Evolutionary conservation across 2,113 vertebrate genomes (phyloP).

Genomic region (Channa maculata): DNA sequence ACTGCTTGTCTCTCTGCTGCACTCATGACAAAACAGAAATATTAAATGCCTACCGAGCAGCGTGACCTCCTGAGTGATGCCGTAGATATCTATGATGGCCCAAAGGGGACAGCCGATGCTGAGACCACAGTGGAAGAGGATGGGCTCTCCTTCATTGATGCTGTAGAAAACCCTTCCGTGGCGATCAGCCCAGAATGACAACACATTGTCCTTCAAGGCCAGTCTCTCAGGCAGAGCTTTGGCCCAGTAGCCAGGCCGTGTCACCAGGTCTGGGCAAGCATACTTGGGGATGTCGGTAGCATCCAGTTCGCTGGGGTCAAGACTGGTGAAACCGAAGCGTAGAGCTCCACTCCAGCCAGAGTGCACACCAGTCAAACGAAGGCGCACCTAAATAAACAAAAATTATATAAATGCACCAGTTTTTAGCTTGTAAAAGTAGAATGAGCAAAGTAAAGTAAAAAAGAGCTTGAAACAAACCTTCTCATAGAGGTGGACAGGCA

Average conservation of each 20-base stretch:
- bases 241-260: constrained; percentile 96
- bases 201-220: constrained; percentile 91
- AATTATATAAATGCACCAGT: not conserved
- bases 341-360: constrained; percentile 97
- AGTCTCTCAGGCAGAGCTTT: constrained; percentile 97
- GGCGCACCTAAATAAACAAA: constrained; percentile 81
- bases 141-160: constrained; percentile 93
- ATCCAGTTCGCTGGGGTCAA: constrained; percentile 92
- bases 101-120: constrained; percentile 95
- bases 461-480: constrained; percentile 75
- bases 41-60: constrained; percentile 88
- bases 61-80: constrained; percentile 97
- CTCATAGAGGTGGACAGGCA: constrained; percentile 95
- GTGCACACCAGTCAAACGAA: constrained; percentile 93
- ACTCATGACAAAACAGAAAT: not conserved
- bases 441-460: not conserved
- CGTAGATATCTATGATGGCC: constrained; percentile 98
- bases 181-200: constrained; percentile 97
- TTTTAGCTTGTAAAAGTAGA: not conserved
- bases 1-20: not conserved
- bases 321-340: constrained; percentile 95
- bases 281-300: constrained; percentile 96
- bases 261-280: constrained; percentile 96
- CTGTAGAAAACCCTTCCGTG: constrained; percentile 98
- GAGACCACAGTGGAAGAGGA: constrained; percentile 97